These are phyloP conservation scores for Muscicapa striata DNA, from an alignment of 2,797 vertebrate species.

Conservation along the genomic window DNA sequence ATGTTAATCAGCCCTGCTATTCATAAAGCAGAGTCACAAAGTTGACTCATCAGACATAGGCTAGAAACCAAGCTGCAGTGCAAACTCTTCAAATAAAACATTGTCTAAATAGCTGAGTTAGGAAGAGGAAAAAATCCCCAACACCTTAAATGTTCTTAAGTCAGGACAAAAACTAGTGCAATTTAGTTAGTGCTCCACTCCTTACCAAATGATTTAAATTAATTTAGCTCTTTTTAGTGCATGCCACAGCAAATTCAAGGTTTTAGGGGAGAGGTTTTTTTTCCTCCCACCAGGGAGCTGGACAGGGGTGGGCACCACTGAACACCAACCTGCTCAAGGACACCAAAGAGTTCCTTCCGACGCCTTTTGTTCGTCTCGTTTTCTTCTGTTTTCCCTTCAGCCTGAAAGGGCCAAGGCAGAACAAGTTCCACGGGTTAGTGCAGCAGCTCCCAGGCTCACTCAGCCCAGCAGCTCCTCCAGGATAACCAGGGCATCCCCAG, in stretches of 20 bases:
- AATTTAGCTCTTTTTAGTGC: background rate
- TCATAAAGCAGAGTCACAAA: background rate
- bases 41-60: background rate
- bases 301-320: background rate
- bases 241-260: background rate
- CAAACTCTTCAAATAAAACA: background rate
- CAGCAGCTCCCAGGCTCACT: background rate
- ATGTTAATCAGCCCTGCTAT: background rate
- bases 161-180: background rate
- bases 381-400: slow-evolving; percentile 85
- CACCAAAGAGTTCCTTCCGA: slow-evolving; percentile 79
- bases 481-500: background rate
- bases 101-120: background rate
- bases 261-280: background rate
- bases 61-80: background rate
- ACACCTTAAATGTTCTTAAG: background rate
- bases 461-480: background rate
- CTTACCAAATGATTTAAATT: background rate
- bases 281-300: too few species aligned
- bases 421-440: background rate
- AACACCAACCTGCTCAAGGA: slow-evolving; percentile 87
- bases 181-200: background rate
- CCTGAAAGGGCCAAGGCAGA: slow-evolving; percentile 72
- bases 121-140: background rate
- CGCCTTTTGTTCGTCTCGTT: slow-evolving; percentile 90